Base-by-base conservation (phyloP, 2,888 invertebrate genomes). In the Falcaria lacertinaria region DNA sequence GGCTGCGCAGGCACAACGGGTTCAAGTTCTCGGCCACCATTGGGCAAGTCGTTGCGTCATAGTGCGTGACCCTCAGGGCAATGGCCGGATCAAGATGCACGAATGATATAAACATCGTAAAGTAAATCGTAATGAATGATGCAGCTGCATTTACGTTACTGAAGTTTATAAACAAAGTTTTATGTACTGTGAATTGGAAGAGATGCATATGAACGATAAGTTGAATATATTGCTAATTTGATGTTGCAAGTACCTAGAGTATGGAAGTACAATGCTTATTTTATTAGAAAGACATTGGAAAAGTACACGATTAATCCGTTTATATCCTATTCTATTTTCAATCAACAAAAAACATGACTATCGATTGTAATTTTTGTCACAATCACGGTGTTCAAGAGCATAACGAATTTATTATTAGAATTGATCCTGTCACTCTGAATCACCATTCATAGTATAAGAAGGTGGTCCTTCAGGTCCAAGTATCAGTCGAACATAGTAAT, bases 21-120 rank as follows among this genome's bases (percentile, higher is more conserved):
- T 80, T 81, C 85, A 86, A 86, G 87, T 85, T 86, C 84, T 78
- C 69, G 85, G 80, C 44, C 81, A 57, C 48, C 56, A 50, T 53
- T 39, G 53, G 64, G 63, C 72, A 48, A 58, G 71, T 69, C 58
- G 69, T 86, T 86, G 79, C 86, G 77, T 83, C 84, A 86, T 56
- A 50, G 58, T 44, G 41, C 47, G 43, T 50, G 61, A 45, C 52
- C 37, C 51, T 58, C 53, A 60, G 75, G 77, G 70, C 81, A 76
- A 64, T 80, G 81, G 67, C 83, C 83, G 75, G 68, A 73, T 75
- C 74, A 51, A 80, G 73, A 69, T 74, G 71, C 69, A 64, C 57
- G 51, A 48, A 51, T 52, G 52, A 57, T 55, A 48, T 50, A 56
- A 58, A 60, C 60, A 44, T 60, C 51, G 60, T 50, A 52, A 44